Percentiles rank a stretch among this genome's conserved stretches.
These are phyloP conservation scores for Dermochelys coriacea DNA, from an alignment of 2,797 vertebrate genomes.

Conservation along the genomic window DNA sequence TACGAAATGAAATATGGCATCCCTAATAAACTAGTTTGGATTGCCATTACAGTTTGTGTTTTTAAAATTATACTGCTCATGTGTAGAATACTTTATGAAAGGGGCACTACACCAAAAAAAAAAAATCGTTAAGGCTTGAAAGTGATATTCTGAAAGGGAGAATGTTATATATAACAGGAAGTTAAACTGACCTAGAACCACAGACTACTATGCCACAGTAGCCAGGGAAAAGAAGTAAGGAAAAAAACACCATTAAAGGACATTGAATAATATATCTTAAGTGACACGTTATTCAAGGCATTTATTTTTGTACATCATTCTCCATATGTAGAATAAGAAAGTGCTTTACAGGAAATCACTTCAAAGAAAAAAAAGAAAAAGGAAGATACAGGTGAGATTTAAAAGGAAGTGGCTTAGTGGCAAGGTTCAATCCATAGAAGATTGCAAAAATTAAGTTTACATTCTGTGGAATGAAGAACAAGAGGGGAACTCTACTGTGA, in stretches of 20 bases:
- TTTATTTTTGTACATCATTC: background rate
- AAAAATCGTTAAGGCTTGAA: background rate
- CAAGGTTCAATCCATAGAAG: background rate
- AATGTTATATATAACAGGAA: background rate
- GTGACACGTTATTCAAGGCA: background rate
- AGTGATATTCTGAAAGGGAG: background rate
- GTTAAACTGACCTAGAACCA: background rate
- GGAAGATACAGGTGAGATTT: background rate
- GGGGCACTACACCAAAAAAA: rapidly evolving
- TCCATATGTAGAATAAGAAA: background rate
- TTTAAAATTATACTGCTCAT: background rate
- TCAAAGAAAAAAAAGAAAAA: background rate
- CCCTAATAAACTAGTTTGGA: background rate
- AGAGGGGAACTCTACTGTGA: background rate
- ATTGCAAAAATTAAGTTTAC: background rate
- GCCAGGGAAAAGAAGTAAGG: background rate
- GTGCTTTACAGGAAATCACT: background rate
- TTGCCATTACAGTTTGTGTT: background rate
- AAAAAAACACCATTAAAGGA: background rate
- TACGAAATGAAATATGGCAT: background rate
- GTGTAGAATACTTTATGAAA: background rate
- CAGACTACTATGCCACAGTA: background rate
- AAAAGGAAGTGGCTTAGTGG: background rate
- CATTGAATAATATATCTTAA: background rate
- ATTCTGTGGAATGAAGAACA: background rate